These are phyloP conservation scores for Actinia equina DNA, from an alignment of 64 coral and sea anemone species.

Conservation along the genomic window DNA sequence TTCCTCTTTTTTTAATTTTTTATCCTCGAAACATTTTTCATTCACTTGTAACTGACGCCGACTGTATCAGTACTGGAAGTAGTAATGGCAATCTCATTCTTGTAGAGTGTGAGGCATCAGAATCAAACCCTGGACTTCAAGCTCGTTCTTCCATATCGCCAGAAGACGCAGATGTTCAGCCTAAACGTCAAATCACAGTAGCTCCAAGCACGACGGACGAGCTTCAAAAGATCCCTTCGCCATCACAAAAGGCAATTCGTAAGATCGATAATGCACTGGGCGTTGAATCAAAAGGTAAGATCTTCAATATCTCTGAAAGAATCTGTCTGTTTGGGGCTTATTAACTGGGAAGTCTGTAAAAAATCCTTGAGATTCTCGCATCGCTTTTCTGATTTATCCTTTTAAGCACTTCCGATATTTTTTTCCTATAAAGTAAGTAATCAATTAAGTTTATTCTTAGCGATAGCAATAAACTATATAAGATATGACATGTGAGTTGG, in stretches of 20 bases:
- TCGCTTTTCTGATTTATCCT: conserved; percentile 20
- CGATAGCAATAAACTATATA: conserved; percentile 6
- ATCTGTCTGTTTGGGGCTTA: conserved; percentile 8
- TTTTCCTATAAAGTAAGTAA: conserved; percentile 10
- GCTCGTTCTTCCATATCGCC: not conserved
- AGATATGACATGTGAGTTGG: not conserved
- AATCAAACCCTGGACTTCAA: not conserved
- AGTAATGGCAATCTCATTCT: not conserved
- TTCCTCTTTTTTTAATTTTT: not conserved
- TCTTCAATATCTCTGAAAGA: not conserved
- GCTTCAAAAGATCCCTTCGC: not conserved
- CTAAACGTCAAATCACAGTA: conserved; percentile 13
- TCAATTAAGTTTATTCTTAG: conserved; percentile 20
- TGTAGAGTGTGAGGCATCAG: not conserved
- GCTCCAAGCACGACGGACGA: not conserved
- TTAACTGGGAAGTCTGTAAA: conserved; percentile 5
- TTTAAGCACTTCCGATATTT: conserved; percentile 19
- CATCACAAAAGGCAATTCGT: not conserved
- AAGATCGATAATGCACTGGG: not conserved
- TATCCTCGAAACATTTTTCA: not conserved
- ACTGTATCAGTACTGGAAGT: not conserved
- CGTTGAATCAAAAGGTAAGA: not conserved
- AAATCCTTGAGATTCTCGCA: not conserved
- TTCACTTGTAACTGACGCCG: not conserved
- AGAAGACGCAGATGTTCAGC: not conserved